Percentiles rank a stretch among this genome's conserved stretches.
phyloP scores from a whole-genome alignment of 2,888 invertebrate species.

The Rhopalosiphum nymphaeae region DNA sequence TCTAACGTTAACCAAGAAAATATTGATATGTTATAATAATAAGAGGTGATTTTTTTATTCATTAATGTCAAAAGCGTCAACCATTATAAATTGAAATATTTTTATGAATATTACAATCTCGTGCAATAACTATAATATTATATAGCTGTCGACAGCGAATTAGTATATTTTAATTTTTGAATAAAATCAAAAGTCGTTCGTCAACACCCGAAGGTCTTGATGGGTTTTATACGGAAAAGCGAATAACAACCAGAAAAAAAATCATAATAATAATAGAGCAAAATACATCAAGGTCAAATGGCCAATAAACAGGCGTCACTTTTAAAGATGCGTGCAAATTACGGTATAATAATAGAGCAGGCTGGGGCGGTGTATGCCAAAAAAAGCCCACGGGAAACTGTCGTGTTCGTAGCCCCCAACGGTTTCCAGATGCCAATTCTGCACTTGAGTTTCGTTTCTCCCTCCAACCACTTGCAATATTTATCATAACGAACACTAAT shows the following conservation, averaged over 20 bases:
- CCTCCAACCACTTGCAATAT: neutral
- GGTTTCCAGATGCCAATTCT: conserved; percentile 64
- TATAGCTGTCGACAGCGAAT: neutral
- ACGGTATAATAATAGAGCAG: conserved; percentile 59
- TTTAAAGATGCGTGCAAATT: conserved; percentile 62
- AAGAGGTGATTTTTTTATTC: neutral
- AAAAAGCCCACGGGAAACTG: conserved; percentile 56
- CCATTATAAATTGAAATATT: neutral
- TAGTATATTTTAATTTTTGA: neutral
- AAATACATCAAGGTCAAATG: conserved; percentile 46
- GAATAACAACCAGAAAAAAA: neutral
- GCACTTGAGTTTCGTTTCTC: neutral
- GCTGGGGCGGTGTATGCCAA: conserved; percentile 40
- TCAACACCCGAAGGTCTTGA: neutral
- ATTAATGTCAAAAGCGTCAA: neutral
- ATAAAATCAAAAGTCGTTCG: neutral
- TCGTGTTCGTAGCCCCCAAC: neutral
- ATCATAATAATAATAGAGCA: neutral
- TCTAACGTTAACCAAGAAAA: neutral
- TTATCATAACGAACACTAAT: conserved; percentile 23
- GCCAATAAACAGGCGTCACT: conserved; percentile 47
- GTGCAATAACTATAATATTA: neutral
- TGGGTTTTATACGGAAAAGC: neutral
- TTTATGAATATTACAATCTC: neutral
- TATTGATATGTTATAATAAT: neutral